A percentile compares a stretch with the other conserved stretches of the same genome.
Evolutionary conservation across 2,888 invertebrate species (phyloP).

Genomic region (Drosophila koepferae): DNA sequence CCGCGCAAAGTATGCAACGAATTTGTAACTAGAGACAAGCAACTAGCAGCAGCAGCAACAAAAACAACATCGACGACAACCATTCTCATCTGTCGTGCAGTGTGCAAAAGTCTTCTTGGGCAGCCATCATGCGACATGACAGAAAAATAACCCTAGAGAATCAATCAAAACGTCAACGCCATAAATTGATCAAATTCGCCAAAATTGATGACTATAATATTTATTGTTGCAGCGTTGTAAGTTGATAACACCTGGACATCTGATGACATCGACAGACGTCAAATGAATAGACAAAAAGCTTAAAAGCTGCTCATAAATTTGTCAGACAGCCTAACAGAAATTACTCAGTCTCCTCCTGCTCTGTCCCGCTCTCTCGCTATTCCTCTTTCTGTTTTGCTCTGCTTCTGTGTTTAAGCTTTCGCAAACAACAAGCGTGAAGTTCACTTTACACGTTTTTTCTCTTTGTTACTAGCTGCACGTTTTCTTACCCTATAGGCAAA

Average conservation of each 20-base stretch:
- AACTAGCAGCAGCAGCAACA: background rate
- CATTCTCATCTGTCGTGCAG: constrained; percentile 23
- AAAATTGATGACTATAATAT: constrained; percentile 23
- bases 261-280: constrained; percentile 33
- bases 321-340: constrained; percentile 19
- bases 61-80: background rate
- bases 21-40: constrained; percentile 1
- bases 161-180: constrained; percentile 60
- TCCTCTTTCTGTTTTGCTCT: background rate
- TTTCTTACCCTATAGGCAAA: constrained; percentile 4
- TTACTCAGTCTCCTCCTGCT: background rate
- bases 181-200: constrained; percentile 56
- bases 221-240: constrained; percentile 48
- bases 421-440: constrained; percentile 28
- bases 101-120: constrained; percentile 42
- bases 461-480: constrained; percentile 10
- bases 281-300: constrained; percentile 10
- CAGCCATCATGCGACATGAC: constrained; percentile 29
- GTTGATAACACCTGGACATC: constrained; percentile 50
- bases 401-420: constrained; percentile 20
- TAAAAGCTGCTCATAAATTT: constrained; percentile 46
- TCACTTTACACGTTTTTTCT: constrained; percentile 19
- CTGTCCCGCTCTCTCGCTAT: background rate
- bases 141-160: constrained; percentile 52
- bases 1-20: constrained; percentile 55